Evolutionary conservation across 2,888 invertebrate genomes (phyloP).

Genomic region (Meandrusa payeni): DNA sequence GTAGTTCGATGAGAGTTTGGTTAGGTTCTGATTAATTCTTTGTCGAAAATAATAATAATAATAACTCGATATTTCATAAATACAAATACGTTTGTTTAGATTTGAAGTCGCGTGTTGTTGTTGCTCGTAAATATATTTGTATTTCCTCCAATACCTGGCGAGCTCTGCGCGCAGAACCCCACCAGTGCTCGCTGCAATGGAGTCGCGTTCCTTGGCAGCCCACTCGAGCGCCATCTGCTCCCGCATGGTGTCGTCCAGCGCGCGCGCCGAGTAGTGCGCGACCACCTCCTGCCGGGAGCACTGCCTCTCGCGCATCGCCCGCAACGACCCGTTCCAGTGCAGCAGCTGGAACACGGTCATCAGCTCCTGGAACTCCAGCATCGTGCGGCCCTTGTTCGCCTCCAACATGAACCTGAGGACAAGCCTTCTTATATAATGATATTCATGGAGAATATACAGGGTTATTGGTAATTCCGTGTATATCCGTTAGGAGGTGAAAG

Average conservation of each 20-base stretch:
- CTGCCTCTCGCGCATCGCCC: constrained; percentile 96
- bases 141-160: constrained; percentile 50
- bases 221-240: constrained; percentile 98
- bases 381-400: constrained; percentile 93
- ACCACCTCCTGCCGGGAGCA: constrained; percentile 96
- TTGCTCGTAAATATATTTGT: too few species aligned
- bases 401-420: constrained; percentile 85
- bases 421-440: too few species aligned
- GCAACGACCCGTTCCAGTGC: constrained; percentile 98
- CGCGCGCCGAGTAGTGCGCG: constrained; percentile 95
- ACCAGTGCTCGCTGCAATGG: constrained; percentile 44
- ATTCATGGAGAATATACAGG: too few species aligned
- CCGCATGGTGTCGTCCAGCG: constrained; percentile 96
- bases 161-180: constrained; percentile 91
- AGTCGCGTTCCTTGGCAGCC: constrained; percentile 86
- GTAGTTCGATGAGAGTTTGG: too few species aligned
- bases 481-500: too few species aligned
- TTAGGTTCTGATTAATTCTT: too few species aligned
- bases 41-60: too few species aligned
- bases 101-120: too few species aligned
- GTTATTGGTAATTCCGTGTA: too few species aligned
- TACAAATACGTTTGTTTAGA: background rate
- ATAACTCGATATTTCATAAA: too few species aligned
- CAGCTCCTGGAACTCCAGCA: constrained; percentile 97
- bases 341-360: constrained; percentile 98